Percentiles rank a stretch among this genome's conserved stretches.
Conservation (phyloP, 2,797 vertebrate genomes). For the Myotis vivesi region DNA sequence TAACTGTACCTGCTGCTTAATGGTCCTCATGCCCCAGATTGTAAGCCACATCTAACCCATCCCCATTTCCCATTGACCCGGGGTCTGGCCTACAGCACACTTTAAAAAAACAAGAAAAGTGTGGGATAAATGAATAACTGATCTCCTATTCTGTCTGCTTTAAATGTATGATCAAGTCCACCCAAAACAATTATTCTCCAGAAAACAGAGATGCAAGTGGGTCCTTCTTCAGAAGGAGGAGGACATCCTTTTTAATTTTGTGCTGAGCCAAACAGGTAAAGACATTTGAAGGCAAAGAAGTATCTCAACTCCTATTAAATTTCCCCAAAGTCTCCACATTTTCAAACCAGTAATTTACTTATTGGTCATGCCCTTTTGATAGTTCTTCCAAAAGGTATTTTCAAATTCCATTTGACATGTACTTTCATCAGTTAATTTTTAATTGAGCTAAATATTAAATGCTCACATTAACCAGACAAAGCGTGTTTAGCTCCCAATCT, state of each 20-base stretch:
- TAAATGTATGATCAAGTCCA: background rate
- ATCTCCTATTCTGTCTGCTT: background rate
- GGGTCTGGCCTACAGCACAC: background rate
- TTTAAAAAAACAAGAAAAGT: background rate
- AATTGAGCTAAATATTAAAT: slow-evolving; percentile 75
- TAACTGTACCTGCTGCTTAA: background rate
- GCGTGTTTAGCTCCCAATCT: slow-evolving; percentile 57
- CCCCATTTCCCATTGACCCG: background rate
- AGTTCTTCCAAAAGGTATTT: slow-evolving; percentile 53
- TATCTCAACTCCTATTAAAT: background rate
- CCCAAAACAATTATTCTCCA: background rate
- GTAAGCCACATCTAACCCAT: background rate
- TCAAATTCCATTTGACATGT: slow-evolving; percentile 58
- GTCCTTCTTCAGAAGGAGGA: background rate
- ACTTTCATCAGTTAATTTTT: slow-evolving; percentile 74
- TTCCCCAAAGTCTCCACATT: background rate
- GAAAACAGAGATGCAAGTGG: background rate
- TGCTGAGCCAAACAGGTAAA: background rate
- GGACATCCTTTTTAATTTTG: background rate
- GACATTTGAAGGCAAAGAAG: background rate
- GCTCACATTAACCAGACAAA: slow-evolving; percentile 63
- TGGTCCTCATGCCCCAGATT: background rate
- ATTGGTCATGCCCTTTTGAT: slow-evolving; percentile 42
- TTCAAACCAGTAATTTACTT: slow-evolving; percentile 45
- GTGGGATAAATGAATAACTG: background rate